Conservation (phyloP, 2,113 vertebrate species). For the Oenanthe melanoleuca region DNA sequence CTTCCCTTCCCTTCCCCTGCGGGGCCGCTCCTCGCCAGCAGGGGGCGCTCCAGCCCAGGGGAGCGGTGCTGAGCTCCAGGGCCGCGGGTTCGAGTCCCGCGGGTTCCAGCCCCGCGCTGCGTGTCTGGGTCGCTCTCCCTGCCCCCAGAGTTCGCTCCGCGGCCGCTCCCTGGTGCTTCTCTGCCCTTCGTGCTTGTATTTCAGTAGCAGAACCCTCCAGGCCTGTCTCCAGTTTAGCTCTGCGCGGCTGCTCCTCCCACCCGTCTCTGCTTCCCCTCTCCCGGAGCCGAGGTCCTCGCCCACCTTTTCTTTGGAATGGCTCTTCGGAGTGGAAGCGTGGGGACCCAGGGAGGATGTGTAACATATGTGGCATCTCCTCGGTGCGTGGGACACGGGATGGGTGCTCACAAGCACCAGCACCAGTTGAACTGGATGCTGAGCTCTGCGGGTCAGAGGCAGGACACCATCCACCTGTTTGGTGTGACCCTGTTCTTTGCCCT, state of each 20-base stretch:
- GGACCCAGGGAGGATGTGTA: accelerated
- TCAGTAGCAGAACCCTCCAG: not conserved
- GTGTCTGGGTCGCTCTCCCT: accelerated
- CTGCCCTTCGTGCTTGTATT: accelerated
- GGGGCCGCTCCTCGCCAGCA: not conserved
- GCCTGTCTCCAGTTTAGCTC: accelerated
- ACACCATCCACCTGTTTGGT: accelerated
- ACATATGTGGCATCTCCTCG: accelerated
- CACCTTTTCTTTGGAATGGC: accelerated
- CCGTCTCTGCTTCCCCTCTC: accelerated
- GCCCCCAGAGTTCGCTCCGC: accelerated
- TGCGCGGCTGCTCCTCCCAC: accelerated
- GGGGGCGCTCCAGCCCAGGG: not conserved
- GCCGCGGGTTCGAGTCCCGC: accelerated
- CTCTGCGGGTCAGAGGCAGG: accelerated
- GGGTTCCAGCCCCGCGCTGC: too few relatives aligned
- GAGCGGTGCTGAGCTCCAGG: accelerated
- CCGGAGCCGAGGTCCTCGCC: accelerated
- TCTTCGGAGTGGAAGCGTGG: accelerated
- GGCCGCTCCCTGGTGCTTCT: too few relatives aligned
- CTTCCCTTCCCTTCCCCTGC: too few relatives aligned
- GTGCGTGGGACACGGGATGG: accelerated
- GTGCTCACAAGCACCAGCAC: accelerated
- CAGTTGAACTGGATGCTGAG: not conserved
- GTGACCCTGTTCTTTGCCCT: accelerated